Base-by-base conservation (phyloP, 2,113 vertebrate genomes). In the Corydoras maculifer region DNA sequence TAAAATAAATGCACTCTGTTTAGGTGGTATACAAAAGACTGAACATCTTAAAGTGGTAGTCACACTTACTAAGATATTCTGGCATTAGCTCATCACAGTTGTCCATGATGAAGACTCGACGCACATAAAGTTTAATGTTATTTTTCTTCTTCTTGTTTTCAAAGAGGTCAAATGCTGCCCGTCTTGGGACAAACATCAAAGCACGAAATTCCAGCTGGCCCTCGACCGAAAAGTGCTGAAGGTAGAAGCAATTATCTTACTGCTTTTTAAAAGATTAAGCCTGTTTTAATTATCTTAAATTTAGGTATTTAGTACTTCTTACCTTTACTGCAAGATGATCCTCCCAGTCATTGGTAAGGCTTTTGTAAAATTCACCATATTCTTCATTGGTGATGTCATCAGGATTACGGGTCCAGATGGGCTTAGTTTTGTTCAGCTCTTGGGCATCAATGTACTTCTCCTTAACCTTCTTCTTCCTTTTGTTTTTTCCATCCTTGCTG, bases 31-130 rank as follows among this genome's bases (percentile, higher is more conserved):
- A 43, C 7, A 43, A 43, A 35, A 43, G 35, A 8, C 7, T 43
- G 7, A 43, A 43, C 35, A 4, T 43, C 7, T 43, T 5, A 43
- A 43, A 43, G 35, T 43, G 35, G 35, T 43, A 43, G 54, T 14
- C 65, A 15, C 49, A 94, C 96, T 94, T 51, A 98, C 95, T 98
- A 58, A 98, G 89, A 51, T 98, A 99, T 29, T 98, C 96, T 0
- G 96, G 96, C 29, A 99, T 98, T 4, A 98, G 87, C 1, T 98
- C 95, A 4, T 98, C 94, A 0, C 96, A 99, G 84, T 98, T 99
- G 80, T 99, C 96, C 95, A 98, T 98, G 81, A 99, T 99, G 79
- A 99, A 98, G n/a, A 99, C 96, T 70, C 96, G 89, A 75, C 94
- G 93, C 3, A 99, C 96, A 0, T 98, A 98, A 10, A 99, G 71